Conservation (phyloP, 2,888 invertebrate genomes). For the Agrochola litura region DNA sequence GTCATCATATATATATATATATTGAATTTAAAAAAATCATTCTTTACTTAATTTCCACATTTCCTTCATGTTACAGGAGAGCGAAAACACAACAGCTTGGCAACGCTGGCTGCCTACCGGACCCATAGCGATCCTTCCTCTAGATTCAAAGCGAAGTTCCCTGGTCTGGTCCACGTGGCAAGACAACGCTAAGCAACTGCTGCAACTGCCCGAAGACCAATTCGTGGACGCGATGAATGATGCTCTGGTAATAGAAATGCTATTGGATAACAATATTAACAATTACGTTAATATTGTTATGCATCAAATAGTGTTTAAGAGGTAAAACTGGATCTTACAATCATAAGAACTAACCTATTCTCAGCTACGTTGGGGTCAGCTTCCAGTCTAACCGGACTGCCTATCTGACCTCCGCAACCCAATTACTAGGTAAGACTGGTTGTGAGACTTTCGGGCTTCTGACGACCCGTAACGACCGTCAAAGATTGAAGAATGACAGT, state of each 20-base stretch:
- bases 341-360: neutral
- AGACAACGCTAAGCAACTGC: conserved; percentile 93
- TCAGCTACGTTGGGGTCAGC: too few species aligned
- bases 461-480: too few species aligned
- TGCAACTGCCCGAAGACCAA: conserved; percentile 93
- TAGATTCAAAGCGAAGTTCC: conserved; percentile 94
- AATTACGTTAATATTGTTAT: too few species aligned
- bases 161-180: conserved; percentile 98
- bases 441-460: too few species aligned
- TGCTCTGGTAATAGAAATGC: conserved; percentile 92
- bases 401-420: too few species aligned
- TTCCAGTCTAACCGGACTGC: too few species aligned
- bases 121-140: conserved; percentile 97
- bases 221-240: conserved; percentile 97
- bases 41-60: conserved; percentile 4
- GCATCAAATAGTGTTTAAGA: neutral
- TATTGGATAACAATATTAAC: too few species aligned
- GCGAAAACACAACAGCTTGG: conserved; percentile 97
- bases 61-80: conserved; percentile 86
- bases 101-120: conserved; percentile 98
- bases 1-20: too few species aligned
- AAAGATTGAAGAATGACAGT: too few species aligned
- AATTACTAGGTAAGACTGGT: too few species aligned
- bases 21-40: too few species aligned
- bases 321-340: neutral